Conservation (phyloP, 2,113 vertebrate genomes). For the Empidonax traillii region DNA sequence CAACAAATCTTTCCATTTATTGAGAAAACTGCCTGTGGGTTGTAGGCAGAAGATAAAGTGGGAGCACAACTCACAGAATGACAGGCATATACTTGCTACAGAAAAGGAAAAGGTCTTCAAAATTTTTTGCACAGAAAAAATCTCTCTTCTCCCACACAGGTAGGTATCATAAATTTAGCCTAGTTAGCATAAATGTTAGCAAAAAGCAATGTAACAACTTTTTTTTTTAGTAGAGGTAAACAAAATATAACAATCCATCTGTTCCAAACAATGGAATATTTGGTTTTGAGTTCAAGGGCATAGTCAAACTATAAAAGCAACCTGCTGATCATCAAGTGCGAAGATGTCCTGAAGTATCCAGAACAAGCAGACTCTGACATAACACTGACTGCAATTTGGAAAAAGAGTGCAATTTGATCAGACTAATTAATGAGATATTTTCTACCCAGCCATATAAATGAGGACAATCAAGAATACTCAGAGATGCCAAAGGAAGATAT, state of each 20-base stretch:
- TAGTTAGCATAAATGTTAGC: not conserved
- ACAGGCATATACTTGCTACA: not conserved
- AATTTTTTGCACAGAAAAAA: not conserved
- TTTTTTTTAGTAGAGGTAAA: not conserved
- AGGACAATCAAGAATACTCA: not conserved
- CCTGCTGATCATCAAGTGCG: not conserved
- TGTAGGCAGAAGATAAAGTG: not conserved
- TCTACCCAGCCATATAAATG: not conserved
- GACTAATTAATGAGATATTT: not conserved
- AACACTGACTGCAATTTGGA: not conserved
- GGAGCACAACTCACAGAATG: not conserved
- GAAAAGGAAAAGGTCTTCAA: not conserved
- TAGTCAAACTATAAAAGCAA: not conserved
- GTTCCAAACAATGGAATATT: not conserved
- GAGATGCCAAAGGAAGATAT: not conserved
- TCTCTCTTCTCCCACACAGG: not conserved
- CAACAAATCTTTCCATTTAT: not conserved
- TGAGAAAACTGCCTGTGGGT: not conserved
- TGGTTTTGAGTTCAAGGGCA: not conserved
- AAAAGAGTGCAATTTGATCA: not conserved
- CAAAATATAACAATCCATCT: not conserved
- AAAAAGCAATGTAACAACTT: not conserved
- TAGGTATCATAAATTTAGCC: not conserved
- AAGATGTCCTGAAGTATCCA: not conserved
- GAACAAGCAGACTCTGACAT: not conserved